Evolutionary conservation across 2,797 vertebrate species (phyloP).

Genomic region (Spheniscus humboldti): DNA sequence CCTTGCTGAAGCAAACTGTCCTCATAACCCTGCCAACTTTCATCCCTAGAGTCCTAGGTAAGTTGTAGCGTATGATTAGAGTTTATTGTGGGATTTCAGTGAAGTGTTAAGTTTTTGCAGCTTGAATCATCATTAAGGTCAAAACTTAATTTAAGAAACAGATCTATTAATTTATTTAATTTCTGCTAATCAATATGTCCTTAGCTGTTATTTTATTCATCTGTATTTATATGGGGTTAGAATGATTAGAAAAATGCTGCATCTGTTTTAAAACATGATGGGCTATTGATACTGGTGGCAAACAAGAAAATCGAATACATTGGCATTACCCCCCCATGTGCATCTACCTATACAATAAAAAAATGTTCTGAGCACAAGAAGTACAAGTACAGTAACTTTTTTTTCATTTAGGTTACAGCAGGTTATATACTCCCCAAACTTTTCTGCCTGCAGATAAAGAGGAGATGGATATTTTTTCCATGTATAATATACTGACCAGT

Average conservation of each 20-base stretch:
- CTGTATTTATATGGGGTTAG: neutral
- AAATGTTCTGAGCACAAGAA: neutral
- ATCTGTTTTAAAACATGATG: neutral
- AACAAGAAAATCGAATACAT: neutral
- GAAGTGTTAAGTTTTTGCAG: slow-evolving; percentile 35
- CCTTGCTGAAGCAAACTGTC: slow-evolving; percentile 37
- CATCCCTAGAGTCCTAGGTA: slow-evolving; percentile 1
- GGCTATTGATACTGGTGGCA: neutral
- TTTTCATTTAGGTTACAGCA: neutral
- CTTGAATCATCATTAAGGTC: slow-evolving; percentile 11
- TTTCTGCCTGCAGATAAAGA: neutral
- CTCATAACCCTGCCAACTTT: slow-evolving; percentile 32
- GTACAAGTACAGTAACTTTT: neutral
- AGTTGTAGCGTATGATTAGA: slow-evolving; percentile 3
- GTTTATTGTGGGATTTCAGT: slow-evolving; percentile 42
- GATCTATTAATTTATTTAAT: neutral
- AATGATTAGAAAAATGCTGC: neutral
- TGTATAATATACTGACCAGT: neutral
- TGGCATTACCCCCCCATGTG: neutral
- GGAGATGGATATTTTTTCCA: neutral
- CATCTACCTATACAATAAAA: neutral
- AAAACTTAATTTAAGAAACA: neutral
- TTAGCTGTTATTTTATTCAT: neutral
- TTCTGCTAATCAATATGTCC: neutral
- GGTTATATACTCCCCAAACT: neutral